Evolutionary conservation across 2,113 vertebrate species (phyloP), one percentile per base, ranked within the genome.

Genomic region (Cygnus buccinator): DNA sequence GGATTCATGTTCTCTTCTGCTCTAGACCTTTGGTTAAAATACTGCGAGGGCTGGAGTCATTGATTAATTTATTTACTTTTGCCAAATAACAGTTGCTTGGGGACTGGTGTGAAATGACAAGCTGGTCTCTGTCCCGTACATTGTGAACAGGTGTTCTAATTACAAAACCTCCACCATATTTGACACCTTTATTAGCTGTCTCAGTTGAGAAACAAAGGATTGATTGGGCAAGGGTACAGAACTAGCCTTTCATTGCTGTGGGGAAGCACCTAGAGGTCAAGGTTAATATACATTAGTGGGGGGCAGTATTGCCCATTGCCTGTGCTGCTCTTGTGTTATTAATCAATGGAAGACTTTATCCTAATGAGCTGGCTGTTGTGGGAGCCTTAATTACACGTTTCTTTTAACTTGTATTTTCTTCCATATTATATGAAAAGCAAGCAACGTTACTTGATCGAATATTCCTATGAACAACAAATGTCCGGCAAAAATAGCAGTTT

Each of bases 221-320:
- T 96, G 90, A 90, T 89, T 87, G 75, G 88, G 55, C 14, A 89
- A 26, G 67, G 87, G 44, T 85, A 82, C 5, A 87, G 93, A 95
- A 89, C 48, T 11, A 63, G 84, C 84, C 74, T 96, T 96, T 95
- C 95, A 82, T 66, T 95, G 95, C 86, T 97, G 78, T 78, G 81
- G 91, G 89, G 91, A 97, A 93, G 95, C 89, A 94, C 89, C 87
- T 95, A 89, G 93, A 94, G 95, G 94, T 95, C 94, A 95, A 97
- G 96, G 94, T 93, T 95, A 95, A 93, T 94, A 93, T n/a, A 89
- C 54, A 55, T 94, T 95, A 91, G 92, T 54, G 65, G 85, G 87
- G 89, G 87, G 82, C 79, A 80, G 94, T 63, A 87, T n/a, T 87
- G 90, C 79, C 96, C 52, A 81, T 87, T 92, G 79, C 93, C 75